These are phyloP conservation scores for Temnopleurus reevesii DNA, from an alignment of 53 echinoderm and acorn worm genomes.

Conservation along the genomic window DNA sequence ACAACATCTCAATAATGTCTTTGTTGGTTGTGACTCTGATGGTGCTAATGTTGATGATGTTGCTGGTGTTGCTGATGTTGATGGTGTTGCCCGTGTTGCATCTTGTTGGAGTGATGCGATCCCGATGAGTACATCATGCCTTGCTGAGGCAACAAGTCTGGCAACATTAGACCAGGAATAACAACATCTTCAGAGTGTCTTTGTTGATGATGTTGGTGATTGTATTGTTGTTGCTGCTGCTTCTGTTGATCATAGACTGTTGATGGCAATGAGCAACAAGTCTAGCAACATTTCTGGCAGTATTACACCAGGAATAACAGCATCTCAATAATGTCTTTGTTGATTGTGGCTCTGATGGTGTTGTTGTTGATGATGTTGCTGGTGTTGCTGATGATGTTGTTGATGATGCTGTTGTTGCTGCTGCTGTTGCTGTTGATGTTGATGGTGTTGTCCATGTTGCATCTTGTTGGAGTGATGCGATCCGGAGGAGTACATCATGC, in stretches of 20 bases:
- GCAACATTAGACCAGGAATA: too few species aligned
- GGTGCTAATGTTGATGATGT: slow-evolving; percentile 39
- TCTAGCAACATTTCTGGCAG: too few species aligned
- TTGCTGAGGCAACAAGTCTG: slow-evolving; percentile 51
- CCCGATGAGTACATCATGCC: slow-evolving; percentile 80
- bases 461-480: slow-evolving; percentile 64
- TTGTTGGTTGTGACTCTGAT: slow-evolving; percentile 53
- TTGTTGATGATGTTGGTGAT: too few species aligned
- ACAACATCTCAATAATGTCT: slow-evolving; percentile 62
- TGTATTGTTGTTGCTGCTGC: too few species aligned
- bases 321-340: slow-evolving; percentile 66
- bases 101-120: slow-evolving; percentile 60
- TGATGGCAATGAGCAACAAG: too few species aligned
- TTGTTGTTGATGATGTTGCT: slow-evolving; percentile 62
- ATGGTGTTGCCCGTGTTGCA: slow-evolving; percentile 80
- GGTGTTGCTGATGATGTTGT: slow-evolving; percentile 49
- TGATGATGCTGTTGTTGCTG: slow-evolving; percentile 43
- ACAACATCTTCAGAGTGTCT: too few species aligned
- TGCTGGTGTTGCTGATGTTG: slow-evolving; percentile 60
- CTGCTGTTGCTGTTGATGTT: slow-evolving; percentile 56
- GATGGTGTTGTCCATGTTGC: slow-evolving; percentile 79
- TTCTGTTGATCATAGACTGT: too few species aligned
- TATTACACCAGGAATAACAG: too few species aligned
- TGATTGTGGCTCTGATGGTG: slow-evolving; percentile 58
- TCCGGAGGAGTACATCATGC: slow-evolving; percentile 79